phyloP scores from a whole-genome alignment of 2,888 invertebrate species.

The Macrosiphum euphorbiae region DNA sequence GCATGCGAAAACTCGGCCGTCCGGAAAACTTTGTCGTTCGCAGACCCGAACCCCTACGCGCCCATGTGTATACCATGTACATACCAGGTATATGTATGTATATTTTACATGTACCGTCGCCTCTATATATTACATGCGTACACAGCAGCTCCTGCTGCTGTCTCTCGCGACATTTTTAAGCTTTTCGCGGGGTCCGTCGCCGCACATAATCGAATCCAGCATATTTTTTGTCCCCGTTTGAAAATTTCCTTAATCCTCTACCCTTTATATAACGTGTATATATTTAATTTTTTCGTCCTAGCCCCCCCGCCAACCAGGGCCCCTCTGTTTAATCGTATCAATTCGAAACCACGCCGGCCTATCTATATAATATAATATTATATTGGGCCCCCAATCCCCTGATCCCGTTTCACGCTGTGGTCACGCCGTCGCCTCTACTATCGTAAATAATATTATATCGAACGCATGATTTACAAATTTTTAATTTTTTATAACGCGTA shows the following conservation, averaged over 20 bases:
- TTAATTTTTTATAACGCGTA: neutral
- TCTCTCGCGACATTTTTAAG: constrained; percentile 37
- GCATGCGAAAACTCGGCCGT: constrained; percentile 44
- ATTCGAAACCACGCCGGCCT: constrained; percentile 18
- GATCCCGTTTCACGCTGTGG: constrained; percentile 38
- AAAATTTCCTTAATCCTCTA: constrained; percentile 36
- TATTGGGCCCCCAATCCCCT: neutral
- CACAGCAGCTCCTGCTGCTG: neutral
- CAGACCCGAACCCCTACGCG: constrained; percentile 15
- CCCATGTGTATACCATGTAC: neutral
- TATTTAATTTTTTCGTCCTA: neutral
- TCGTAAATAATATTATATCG: neutral
- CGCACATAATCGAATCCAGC: constrained; percentile 52
- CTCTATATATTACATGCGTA: neutral
- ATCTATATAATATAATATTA: neutral
- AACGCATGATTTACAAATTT: constrained; percentile 6
- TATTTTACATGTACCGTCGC: neutral
- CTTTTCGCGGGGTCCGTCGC: constrained; percentile 15
- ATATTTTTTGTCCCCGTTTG: neutral
- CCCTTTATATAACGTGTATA: neutral
- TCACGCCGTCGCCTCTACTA: neutral
- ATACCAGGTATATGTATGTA: neutral
- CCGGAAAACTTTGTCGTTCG: constrained; percentile 57
- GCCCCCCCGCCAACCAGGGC: neutral
- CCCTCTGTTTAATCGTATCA: constrained; percentile 56